Evolutionary conservation across 2,888 invertebrate genomes (phyloP).

Genomic region (Lissocephala sabroskyi): DNA sequence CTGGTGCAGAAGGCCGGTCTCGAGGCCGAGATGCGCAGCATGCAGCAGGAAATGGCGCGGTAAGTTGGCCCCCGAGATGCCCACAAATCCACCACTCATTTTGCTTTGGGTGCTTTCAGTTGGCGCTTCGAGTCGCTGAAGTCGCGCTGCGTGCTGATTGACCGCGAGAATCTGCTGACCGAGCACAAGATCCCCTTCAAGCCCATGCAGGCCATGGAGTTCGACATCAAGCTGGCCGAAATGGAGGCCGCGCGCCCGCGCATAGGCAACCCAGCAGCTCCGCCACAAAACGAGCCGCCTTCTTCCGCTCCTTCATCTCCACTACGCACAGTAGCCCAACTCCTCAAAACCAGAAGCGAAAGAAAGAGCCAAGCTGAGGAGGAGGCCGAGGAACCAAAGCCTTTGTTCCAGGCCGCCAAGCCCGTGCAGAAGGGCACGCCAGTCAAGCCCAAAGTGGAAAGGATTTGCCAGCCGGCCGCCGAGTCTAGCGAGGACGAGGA

Average conservation of each 20-base stretch:
- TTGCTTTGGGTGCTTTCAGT: slow-evolving; percentile 31
- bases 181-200: slow-evolving; percentile 67
- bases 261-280: slow-evolving; percentile 28
- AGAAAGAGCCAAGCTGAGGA: slow-evolving; percentile 14
- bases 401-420: slow-evolving; percentile 5
- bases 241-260: slow-evolving; percentile 53
- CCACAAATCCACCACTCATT: not conserved
- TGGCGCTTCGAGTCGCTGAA: slow-evolving; percentile 72
- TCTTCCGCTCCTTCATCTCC: too few relatives aligned
- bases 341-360: slow-evolving; percentile 19
- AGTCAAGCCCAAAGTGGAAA: slow-evolving; percentile 3
- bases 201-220: slow-evolving; percentile 52
- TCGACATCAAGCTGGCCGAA: slow-evolving; percentile 49
- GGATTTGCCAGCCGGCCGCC: slow-evolving; percentile 4
- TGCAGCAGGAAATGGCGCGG: slow-evolving; percentile 69
- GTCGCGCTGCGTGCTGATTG: slow-evolving; percentile 67
- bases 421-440: slow-evolving; percentile 15
- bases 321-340: slow-evolving; percentile 4
- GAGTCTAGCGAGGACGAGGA: slow-evolving; percentile 2
- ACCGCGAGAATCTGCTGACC: slow-evolving; percentile 67
- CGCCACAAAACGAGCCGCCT: not conserved
- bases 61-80: too few relatives aligned
- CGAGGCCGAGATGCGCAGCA: slow-evolving; percentile 65
- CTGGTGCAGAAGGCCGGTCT: slow-evolving; percentile 67
- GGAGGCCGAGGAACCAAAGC: not conserved